Conservation (phyloP, 30 jellyfish, hydroid and myxozoan species). For the Morbakka virulenta region DNA sequence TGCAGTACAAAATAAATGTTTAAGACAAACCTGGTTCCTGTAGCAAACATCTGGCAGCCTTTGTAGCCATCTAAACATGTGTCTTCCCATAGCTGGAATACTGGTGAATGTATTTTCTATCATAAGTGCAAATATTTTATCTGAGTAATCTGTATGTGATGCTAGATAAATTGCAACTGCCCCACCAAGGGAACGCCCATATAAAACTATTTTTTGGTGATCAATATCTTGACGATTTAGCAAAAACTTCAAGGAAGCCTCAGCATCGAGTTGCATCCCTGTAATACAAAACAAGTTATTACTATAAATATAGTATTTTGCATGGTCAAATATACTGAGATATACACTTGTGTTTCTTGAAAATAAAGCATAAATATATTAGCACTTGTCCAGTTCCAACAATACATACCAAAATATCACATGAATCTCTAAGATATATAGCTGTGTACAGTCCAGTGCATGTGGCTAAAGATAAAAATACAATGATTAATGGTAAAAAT, state of each 20-base stretch:
- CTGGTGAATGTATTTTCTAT: conserved; percentile 89
- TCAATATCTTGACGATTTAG: conserved; percentile 72
- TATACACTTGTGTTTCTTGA: no score
- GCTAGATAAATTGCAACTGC: conserved; percentile 86
- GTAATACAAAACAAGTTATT: background rate
- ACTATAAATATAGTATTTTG: background rate
- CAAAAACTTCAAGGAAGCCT: conserved; percentile 73
- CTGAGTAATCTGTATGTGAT: conserved; percentile 41
- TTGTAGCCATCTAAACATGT: conserved; percentile 54
- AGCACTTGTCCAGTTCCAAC: no score
- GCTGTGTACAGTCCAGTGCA: no score
- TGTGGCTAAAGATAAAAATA: no score
- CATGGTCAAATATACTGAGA: background rate
- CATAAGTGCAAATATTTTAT: conserved; percentile 63
- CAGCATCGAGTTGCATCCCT: conserved; percentile 82
- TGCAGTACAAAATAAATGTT: background rate
- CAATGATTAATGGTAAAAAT: no score
- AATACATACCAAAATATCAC: background rate
- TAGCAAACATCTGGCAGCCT: conserved; percentile 76
- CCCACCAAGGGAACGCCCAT: conserved; percentile 94
- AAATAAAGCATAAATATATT: no score
- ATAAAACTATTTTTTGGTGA: conserved; percentile 51
- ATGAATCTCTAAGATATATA: background rate
- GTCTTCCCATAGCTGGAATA: conserved; percentile 86
- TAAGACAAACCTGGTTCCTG: conserved; percentile 66